Percentiles rank a stretch among this genome's conserved stretches.
phyloP scores from a whole-genome alignment of 30 jellyfish, hydroid and myxozoan genomes.

The Nemopilema nomurai region DNA sequence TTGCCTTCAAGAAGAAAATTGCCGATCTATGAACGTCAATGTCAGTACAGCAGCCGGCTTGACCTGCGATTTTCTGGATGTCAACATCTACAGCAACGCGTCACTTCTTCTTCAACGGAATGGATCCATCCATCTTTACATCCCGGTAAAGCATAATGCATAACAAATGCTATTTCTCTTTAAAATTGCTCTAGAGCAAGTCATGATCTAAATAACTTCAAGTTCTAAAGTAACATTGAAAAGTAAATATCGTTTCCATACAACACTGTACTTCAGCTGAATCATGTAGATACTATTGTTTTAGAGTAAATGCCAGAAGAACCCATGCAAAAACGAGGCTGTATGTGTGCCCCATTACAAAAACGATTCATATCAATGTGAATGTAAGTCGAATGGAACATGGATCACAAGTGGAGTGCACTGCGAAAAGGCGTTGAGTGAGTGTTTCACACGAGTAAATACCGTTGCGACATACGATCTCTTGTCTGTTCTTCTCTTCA shows the following conservation, averaged over 20 bases:
- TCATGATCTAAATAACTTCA: too few relatives aligned
- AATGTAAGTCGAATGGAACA: slow-evolving; percentile 1
- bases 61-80: slow-evolving; percentile 19
- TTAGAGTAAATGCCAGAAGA: slow-evolving; percentile 16
- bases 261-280: too few relatives aligned
- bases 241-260: too few relatives aligned
- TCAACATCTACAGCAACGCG: slow-evolving; percentile 3
- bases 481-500: too few relatives aligned
- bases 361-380: slow-evolving; percentile 25
- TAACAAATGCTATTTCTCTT: too few relatives aligned
- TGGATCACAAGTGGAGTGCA: slow-evolving; percentile 5
- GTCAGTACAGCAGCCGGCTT: background rate
- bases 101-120: background rate
- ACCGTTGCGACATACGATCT: too few relatives aligned
- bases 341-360: slow-evolving; percentile 18
- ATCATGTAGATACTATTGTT: background rate
- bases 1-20: slow-evolving; percentile 27
- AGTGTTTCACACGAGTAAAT: background rate
- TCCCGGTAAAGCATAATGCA: slow-evolving; percentile 18
- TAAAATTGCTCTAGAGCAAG: too few relatives aligned
- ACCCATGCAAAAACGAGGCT: slow-evolving; percentile 25
- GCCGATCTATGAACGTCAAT: slow-evolving; percentile 34
- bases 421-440: slow-evolving; percentile 3
- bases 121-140: slow-evolving; percentile 31
- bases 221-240: too few relatives aligned